These are phyloP conservation scores for Umimayanthus kanabou DNA, from an alignment of 92 coral and sea anemone species.

Conservation along the genomic window DNA sequence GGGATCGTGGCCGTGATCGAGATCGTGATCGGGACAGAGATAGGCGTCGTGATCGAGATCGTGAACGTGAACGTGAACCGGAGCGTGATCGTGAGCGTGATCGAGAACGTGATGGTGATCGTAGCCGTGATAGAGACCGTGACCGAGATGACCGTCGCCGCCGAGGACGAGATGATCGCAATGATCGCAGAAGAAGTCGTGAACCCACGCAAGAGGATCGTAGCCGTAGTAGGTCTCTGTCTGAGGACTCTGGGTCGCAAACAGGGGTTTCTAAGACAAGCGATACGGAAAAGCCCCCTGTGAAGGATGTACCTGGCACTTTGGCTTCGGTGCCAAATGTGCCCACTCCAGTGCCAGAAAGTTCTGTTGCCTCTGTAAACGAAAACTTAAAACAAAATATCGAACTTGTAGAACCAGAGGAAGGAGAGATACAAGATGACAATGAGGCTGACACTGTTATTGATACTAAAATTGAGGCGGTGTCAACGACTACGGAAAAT, in stretches of 20 bases:
- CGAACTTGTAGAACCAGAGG: slow-evolving; percentile 61
- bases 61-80: slow-evolving; percentile 52
- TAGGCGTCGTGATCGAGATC: slow-evolving; percentile 53
- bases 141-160: slow-evolving; percentile 63
- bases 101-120: slow-evolving; percentile 53
- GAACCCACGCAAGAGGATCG: slow-evolving; percentile 55
- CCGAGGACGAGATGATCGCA: slow-evolving; percentile 54
- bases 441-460: slow-evolving; percentile 40
- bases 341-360: slow-evolving; percentile 8
- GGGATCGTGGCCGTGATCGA: slow-evolving; percentile 28
- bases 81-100: slow-evolving; percentile 58
- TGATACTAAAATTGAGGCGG: background rate
- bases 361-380: slow-evolving; percentile 17
- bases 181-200: slow-evolving; percentile 49
- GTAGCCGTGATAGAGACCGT: slow-evolving; percentile 64
- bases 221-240: slow-evolving; percentile 26
- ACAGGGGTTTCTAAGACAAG: background rate
- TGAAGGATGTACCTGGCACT: slow-evolving; percentile 21
- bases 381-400: slow-evolving; percentile 20
- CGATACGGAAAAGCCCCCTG: slow-evolving; percentile 11
- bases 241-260: slow-evolving; percentile 31
- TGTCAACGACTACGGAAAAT: background rate
- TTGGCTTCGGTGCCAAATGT: background rate
- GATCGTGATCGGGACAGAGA: slow-evolving; percentile 61
- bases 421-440: slow-evolving; percentile 82